phyloP scores from a whole-genome alignment of 2,113 vertebrate genomes.

The Pungitius pungitius region DNA sequence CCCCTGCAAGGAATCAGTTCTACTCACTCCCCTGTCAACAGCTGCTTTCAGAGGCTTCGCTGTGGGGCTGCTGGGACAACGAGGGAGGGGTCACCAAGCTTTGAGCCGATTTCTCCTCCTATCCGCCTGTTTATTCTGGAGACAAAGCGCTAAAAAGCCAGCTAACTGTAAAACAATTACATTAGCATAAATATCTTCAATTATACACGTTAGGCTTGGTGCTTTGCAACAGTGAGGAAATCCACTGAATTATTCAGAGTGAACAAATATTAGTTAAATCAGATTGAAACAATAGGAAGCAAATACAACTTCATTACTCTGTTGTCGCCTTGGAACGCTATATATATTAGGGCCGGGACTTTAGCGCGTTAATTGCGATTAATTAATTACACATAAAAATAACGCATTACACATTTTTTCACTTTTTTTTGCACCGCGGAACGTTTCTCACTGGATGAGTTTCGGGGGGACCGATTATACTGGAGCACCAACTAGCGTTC shows the following conservation, averaged over 20 bases:
- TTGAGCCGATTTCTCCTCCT: constrained; percentile 34
- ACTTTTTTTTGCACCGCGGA: no score
- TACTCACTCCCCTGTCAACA: constrained; percentile 55
- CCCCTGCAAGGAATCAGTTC: constrained; percentile 37
- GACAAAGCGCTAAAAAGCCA: constrained; percentile 67
- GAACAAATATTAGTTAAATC: constrained; percentile 65
- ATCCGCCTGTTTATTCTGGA: constrained; percentile 57
- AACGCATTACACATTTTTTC: no score
- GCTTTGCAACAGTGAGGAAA: constrained; percentile 47
- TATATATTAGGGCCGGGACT: no score
- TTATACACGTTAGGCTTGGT: constrained; percentile 65
- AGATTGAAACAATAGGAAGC: constrained; percentile 58
- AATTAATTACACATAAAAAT: no score
- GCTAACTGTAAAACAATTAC: constrained; percentile 72
- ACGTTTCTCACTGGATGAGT: no score
- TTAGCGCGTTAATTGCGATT: no score
- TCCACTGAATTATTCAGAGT: constrained; percentile 58
- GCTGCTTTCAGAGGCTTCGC: constrained; percentile 57
- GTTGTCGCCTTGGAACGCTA: constrained; percentile 16
- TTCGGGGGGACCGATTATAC: no score
- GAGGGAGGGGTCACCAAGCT: constrained; percentile 32
- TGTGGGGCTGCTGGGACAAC: constrained; percentile 17
- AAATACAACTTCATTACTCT: constrained; percentile 59
- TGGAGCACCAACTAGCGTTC: no score
- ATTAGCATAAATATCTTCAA: constrained; percentile 70